Base-by-base conservation (phyloP, 2,888 invertebrate genomes). In the Cosmopolites sordidus region DNA sequence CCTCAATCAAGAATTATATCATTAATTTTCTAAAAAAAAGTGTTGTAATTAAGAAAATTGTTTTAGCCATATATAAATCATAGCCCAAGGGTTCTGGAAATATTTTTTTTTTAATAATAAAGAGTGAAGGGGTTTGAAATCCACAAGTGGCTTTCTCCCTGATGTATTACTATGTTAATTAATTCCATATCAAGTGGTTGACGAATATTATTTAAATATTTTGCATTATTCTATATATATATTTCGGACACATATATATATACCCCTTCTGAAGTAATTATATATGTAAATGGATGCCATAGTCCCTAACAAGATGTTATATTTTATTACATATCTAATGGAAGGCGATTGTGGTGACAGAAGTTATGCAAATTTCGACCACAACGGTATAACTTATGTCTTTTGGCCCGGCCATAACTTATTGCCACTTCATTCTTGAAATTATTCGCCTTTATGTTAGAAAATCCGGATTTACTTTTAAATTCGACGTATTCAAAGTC, bases 351-450 rank as follows among this genome's bases (percentile, higher is more conserved):
- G 40, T 43, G 48, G 48, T 39, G 44, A 46, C 53, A 48, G 53
- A 48, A 48, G 41, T 48, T 53, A 48, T 53, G 53, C 41, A 53
- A 53, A 53, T 53, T 53, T 43, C 27, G 44, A 46, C 51, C 51
- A 46, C 45, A 51, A 30, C 45, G 45, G 44, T 48, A 48, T 48
- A 53, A 53, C 37, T 53, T 53, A 48, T 45, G 53, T 44, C 47
- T 42, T 48, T 53, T 43, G 53, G 53, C 43, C 48, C 37, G 27
- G 27, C 48, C 45, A 46, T 46, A 51, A 48, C 39, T 53, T 53
- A 48, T 44, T 18, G 40, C 48, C 43, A 16, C 30, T 22, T 40
- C 45, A 44, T 45, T 51, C 29, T 43, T 11, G 29, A 39, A 43
- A 51, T 51, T 45, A 48, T 48, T 43, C 42, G 22, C 37, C 33